Evolutionary conservation across 2,888 invertebrate species (phyloP), one percentile per base, ranked within the genome.

Genomic region (Meteorus colon): DNA sequence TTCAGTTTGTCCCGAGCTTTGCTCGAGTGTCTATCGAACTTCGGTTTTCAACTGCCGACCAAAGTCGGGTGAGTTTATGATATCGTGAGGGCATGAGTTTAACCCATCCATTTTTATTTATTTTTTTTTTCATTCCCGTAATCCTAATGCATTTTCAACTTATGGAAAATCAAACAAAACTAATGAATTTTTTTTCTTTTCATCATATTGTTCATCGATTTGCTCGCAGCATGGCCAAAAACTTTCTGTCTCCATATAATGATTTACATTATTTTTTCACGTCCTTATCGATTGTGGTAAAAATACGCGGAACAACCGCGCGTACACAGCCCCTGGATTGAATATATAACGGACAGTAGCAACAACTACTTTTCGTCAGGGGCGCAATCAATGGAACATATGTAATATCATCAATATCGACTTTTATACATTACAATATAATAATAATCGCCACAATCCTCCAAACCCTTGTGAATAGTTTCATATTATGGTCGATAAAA

Each of bases 1-100:
- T 75, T 81, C 81, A 85, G 84, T 83, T 81, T 77, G 80, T 78
- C 77, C 80, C 81, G 83, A 81, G 83, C 82, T 81, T 75, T 78
- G 81, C 81, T 81, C 82, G 79, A 83, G 84, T 82, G 80, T 79
- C 70, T 60, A 74, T 81, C 79, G 77, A 77, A 76, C 73, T 78
- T 72, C 72, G 73, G 69, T 71, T 71, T 78, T 80, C 67, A 19
- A 19, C 55, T 74, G 63, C 71, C 76, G 70, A 67, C 31, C 55
- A 55, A 55, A 55, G 67, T 76, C 69, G 37, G 79, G 81, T 79
- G 77, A 80, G 79, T 80, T 73, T 31, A 31, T n/a, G 6, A 16
- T 63, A 27, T 63, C 14, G 19, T 19, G 19, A 19, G 19, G 19
- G 8, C n/a, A 55, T 8, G n/a, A 8, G n/a, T 19, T 55, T 55